phyloP scores from a whole-genome alignment of 2,888 invertebrate genomes.

The Eupeodes latifasciatus region DNA sequence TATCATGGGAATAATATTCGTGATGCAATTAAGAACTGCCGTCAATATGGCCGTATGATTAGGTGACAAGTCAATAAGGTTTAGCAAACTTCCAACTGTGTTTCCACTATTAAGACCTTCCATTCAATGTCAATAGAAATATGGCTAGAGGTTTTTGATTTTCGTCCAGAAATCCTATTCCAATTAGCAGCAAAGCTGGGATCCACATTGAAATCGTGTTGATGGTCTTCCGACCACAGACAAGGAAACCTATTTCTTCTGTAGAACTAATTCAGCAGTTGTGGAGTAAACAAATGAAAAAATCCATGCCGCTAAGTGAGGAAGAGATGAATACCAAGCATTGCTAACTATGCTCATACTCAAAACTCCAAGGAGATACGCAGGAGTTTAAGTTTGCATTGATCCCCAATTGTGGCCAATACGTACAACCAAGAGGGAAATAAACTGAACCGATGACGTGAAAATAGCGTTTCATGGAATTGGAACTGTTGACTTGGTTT shows the following conservation, averaged over 20 bases:
- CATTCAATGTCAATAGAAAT: constrained; percentile 83
- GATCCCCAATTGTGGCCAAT: constrained; percentile 89
- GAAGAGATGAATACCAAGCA: constrained; percentile 84
- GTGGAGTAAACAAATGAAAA: constrained; percentile 43
- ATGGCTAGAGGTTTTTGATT: constrained; percentile 83
- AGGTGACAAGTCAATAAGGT: constrained; percentile 87
- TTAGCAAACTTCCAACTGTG: constrained; percentile 83
- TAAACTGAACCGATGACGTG: constrained; percentile 87
- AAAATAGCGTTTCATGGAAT: constrained; percentile 83
- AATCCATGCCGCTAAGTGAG: constrained; percentile 81
- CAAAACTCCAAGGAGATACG: constrained; percentile 87
- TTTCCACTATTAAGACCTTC: constrained; percentile 84
- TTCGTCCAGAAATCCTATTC: constrained; percentile 84
- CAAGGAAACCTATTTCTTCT: constrained; percentile 80
- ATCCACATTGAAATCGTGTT: constrained; percentile 80
- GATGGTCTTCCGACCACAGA: constrained; percentile 72
- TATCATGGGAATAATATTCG: constrained; percentile 86
- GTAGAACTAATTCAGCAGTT: constrained; percentile 45
- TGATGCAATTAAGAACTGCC: constrained; percentile 87
- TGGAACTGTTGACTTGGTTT: constrained; percentile 79
- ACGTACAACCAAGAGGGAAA: constrained; percentile 85
- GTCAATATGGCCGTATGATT: constrained; percentile 87
- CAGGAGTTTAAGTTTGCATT: constrained; percentile 86
- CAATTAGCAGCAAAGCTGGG: constrained; percentile 85
- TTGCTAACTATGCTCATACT: constrained; percentile 86